Evolutionary conservation across 2,113 vertebrate species (phyloP), one percentile per base, ranked within the genome.

Genomic region (Archocentrus centrarchus): DNA sequence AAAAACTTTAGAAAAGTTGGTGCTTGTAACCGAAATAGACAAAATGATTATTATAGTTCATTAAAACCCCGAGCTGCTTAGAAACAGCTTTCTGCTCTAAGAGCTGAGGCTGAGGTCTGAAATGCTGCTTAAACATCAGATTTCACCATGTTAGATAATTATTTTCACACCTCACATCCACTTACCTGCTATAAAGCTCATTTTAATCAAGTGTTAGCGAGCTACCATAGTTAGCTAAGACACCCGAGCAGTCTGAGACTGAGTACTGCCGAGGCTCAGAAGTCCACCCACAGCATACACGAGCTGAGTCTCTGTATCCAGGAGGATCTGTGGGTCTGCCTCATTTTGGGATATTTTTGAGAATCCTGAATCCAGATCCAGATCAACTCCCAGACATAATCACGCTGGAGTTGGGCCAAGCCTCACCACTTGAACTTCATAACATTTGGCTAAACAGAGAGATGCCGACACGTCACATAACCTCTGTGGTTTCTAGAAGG

Each of bases 371-470:
- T 47, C 9, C 11, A 47, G 13, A 13, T 47, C 44, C 10, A 3
- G 44, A 47, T 47, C 44, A 13, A 2, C 44, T 44, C 11, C 11
- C 11, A 44, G 13, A 47, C 44, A 2, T 47, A 47, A 70, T 50
- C 24, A 18, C 24, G 6, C 15, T 24, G 30, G 30, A 53, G 44
- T 17, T 32, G 44, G 44, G 27, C 6, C 44, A 50, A 32, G 0
- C 66, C 0, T 47, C 44, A 0, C 17, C 24, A 0, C 30, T 27
- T 70, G 20, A 73, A 0, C 66, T 53, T 20, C 20, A 0, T 8
- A 1, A 53, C 44, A 13, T 53, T 30, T 20, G 11, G 9, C 47
- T 37, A 24, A 44, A 27, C 37, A 17, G 63, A 66, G 13, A 68
- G 11, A 15, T 14, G 9, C 14, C 15, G 47, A 50, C 15, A 2